Evolutionary conservation across 1,140 invertebrate genomes (phyloP), one percentile per base, ranked within the genome.

Genomic region (Leucophenga varia): DNA sequence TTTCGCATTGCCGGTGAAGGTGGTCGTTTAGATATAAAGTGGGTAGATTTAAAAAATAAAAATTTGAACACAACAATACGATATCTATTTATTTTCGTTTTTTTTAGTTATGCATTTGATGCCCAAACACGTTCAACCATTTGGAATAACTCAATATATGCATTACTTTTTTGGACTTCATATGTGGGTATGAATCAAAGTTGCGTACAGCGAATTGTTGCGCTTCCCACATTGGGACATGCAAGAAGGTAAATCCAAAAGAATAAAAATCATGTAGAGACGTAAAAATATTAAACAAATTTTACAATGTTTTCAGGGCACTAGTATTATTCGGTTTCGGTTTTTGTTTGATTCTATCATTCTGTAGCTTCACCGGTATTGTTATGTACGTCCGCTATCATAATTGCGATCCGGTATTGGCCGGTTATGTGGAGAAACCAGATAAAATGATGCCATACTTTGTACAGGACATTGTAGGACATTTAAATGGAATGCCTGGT

Each of bases 361-460:
- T 79, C 40, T 77, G 78, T 53, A 82, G 80, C 52, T 83, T 79
- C 48, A 83, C 79, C 30, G 88, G 88, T 9, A 74, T 89, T 20
- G 78, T 88, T 1, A 82, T 89, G 39, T 89, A 81, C 54, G 86
- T 85, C 1, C 79, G 80, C 17, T 89, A 87, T 71, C 70, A 82
- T 47, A 78, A 83, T 38, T 89, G 87, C 67, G 87, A 90, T 74
- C 86, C 86, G 0, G 61, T 88, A 17, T 75, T 75, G n/a, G 77
- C 79, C 31, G 77, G 81, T 61, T 9, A 75, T 19, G 70, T 72
- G 6, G 63, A 65, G 38, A 78, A 76, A 38, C 55, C 78, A 12
- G 80, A 82, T 57, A 81, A 83, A 64, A 65, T 84, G 53, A 64
- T 83, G 41, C 81, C 82, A 7, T 80, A 80, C 53, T 86, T 83